phyloP scores from a whole-genome alignment of 2,113 vertebrate species.

The Bufo gargarizans region DNA sequence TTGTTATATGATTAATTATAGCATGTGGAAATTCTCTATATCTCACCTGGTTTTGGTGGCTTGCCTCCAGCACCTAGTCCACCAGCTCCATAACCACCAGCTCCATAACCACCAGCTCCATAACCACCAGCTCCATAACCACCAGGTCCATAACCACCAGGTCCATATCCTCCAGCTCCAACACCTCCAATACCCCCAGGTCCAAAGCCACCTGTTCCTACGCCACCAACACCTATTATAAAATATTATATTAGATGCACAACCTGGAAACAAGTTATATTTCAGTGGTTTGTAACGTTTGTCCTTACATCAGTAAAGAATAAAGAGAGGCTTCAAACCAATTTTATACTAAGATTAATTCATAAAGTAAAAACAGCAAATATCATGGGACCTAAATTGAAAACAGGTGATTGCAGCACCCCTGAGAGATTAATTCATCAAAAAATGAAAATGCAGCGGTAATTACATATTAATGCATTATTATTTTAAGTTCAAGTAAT shows the following conservation, averaged over 20 bases:
- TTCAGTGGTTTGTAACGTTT: background rate
- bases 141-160: background rate
- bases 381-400: background rate
- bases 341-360: background rate
- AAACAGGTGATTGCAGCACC: constrained; percentile 13
- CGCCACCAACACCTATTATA: constrained; percentile 22
- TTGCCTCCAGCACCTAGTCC: constrained; percentile 26
- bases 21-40: background rate
- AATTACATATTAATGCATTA: constrained; percentile 40
- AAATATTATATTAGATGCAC: background rate
- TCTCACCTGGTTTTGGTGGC: constrained; percentile 50
- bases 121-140: constrained; percentile 6
- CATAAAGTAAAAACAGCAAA: background rate
- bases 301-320: background rate
- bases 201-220: background rate
- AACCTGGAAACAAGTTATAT: background rate
- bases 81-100: constrained; percentile 25
- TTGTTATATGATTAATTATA: background rate
- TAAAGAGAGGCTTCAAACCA: background rate
- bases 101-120: constrained; percentile 29
- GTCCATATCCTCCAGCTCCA: constrained; percentile 11
- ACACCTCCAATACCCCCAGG: background rate
- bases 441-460: constrained; percentile 6
- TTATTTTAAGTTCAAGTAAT: constrained; percentile 29
- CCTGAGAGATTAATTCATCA: constrained; percentile 39